Conservation (phyloP, 2,888 invertebrate species). For the Tetragnatha montana region DNA sequence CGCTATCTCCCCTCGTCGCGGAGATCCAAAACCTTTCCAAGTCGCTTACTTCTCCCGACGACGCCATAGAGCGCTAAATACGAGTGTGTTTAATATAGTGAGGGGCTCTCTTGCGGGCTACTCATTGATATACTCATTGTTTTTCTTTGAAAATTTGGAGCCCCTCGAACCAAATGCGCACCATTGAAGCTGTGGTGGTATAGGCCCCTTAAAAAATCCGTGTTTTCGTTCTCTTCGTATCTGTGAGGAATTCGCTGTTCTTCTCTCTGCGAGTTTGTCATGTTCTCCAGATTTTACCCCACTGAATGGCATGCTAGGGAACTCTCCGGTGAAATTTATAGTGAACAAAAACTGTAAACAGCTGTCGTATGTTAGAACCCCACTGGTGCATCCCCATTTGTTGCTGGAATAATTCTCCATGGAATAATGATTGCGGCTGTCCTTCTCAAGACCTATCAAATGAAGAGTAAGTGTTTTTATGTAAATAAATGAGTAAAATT, state of each 20-base stretch:
- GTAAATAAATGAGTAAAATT: too few relatives aligned
- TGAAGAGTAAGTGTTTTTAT: constrained; percentile 10
- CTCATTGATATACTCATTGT: too few relatives aligned
- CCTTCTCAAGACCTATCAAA: neutral
- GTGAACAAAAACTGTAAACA: neutral
- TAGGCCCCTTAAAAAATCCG: too few relatives aligned
- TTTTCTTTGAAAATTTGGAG: too few relatives aligned
- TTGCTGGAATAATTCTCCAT: constrained; percentile 21
- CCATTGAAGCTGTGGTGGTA: too few relatives aligned
- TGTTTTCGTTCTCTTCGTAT: too few relatives aligned
- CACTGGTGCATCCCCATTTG: constrained; percentile 19
- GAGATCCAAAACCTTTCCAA: constrained; percentile 47
- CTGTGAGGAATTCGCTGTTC: too few relatives aligned
- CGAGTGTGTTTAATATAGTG: neutral
- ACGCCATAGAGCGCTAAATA: constrained; percentile 29
- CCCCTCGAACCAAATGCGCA: too few relatives aligned
- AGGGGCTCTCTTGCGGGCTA: too few relatives aligned
- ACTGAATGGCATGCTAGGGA: too few relatives aligned
- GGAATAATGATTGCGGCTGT: neutral
- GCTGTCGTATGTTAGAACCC: constrained; percentile 55
- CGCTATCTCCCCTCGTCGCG: constrained; percentile 23
- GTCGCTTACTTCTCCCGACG: constrained; percentile 13
- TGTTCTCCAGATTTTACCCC: too few relatives aligned
- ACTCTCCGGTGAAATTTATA: neutral
- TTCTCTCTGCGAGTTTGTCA: too few relatives aligned